A percentile compares a stretch with the other conserved stretches of the same genome.
phyloP scores from a whole-genome alignment of 2,797 vertebrate species.

The Takifugu ocellatus region DNA sequence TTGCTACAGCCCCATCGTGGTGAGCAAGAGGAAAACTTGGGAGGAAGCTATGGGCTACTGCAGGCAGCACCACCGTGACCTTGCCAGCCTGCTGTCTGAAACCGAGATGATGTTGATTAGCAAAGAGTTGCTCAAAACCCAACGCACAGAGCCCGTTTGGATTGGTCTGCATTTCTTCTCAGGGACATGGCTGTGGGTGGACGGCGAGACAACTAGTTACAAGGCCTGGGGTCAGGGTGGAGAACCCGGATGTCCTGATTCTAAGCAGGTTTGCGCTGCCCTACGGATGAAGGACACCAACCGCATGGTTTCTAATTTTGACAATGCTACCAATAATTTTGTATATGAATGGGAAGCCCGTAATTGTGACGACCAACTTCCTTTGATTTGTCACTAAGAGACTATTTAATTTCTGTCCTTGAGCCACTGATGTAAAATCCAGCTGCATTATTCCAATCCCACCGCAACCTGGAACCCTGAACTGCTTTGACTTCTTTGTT shows the following conservation, averaged over 20 bases:
- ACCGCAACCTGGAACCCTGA: neutral
- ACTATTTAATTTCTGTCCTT: neutral
- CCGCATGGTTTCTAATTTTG: neutral
- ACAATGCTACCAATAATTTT: neutral
- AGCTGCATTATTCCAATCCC: neutral
- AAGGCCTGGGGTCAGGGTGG: constrained; percentile 30
- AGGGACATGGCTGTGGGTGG: constrained; percentile 52
- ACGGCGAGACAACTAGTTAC: constrained; percentile 8
- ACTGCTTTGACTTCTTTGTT: neutral
- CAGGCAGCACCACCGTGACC: constrained; percentile 24
- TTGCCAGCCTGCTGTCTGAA: constrained; percentile 40
- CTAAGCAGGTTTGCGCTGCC: constrained; percentile 20
- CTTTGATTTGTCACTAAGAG: constrained; percentile 51
- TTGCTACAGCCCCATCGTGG: constrained; percentile 36
- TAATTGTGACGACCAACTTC: constrained; percentile 33
- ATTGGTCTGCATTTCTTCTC: constrained; percentile 50
- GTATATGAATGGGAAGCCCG: constrained; percentile 20
- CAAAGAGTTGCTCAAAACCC: neutral
- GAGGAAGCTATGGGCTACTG: constrained; percentile 50
- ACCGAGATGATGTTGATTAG: constrained; percentile 41
- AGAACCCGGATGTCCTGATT: constrained; percentile 7
- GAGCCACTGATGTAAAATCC: neutral
- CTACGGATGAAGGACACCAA: constrained; percentile 2
- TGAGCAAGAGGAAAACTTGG: constrained; percentile 51
- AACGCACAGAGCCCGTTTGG: constrained; percentile 27